Base-by-base conservation (phyloP, 2,113 vertebrate species). In the Poeciliopsis occidentalis region DNA sequence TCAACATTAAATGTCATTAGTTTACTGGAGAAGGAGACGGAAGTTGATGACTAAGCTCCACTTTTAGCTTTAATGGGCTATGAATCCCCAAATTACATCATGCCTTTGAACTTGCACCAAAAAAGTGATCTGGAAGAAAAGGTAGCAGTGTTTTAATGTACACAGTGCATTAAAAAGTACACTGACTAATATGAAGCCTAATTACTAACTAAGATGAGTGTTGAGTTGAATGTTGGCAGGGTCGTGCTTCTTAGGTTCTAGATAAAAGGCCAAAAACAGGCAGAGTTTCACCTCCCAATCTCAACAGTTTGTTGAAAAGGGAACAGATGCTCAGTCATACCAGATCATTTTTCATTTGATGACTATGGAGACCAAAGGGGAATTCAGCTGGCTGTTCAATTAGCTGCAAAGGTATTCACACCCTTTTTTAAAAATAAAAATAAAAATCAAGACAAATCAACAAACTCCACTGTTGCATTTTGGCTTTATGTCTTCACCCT, bases 201-300 rank as follows among this genome's bases (percentile, higher is more conserved):
- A 82, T 64, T 71, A 67, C 13, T 12, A 30, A 12, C 32, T 51
- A 29, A 19, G 64, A 32, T 74, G 24, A 26, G 39, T 12, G 37
- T 71, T 27, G 32, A 37, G 0, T 13, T 71, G 44, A 78, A 64
- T 66, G 61, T 71, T 17, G 6, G 57, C 64, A 29, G 73, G 41
- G 84, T 85, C 63, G 61, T 76, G 54, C 60, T 60, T 83, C 83
- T 87, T 44, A 41, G 24, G 76, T 83, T 11, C 80, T 79, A 74
- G 15, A 37, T 10, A 4, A 69, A 10, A 51, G 86, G 84, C 88
- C 71, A 79, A 66, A 83, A 67, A 80, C 75, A 41, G 67, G 76
- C 81, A 81, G 66, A 76, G 70, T 79, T 87, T 88, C 82, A 80
- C 80, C 64, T 85, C 81, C 72, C 74, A 90, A 75, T 90, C 89